Base-by-base conservation (phyloP, 1,140 invertebrate species). In the Tribolium madens region DNA sequence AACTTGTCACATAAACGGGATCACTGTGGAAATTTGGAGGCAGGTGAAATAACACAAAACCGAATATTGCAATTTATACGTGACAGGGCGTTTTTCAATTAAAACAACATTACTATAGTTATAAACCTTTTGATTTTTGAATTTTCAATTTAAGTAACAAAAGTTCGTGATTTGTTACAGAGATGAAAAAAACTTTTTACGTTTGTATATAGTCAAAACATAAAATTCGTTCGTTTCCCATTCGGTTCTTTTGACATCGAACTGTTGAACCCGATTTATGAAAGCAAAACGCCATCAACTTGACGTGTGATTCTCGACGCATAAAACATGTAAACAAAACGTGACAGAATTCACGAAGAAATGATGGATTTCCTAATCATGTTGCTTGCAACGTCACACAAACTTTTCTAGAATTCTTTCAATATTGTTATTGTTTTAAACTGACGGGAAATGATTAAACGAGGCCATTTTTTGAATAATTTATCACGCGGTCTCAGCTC, bases 301-400 rank as follows among this genome's bases (percentile, higher is more conserved):
- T 33, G 57, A 64, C 57, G 57, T 64, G 57, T 64, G 57, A 64
- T 64, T 26, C 57, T 21, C 18, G 31, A 26, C 57, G 57, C 57
- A 64, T 64, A 64, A 64, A 64, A 64, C 26, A 64, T 64, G 57
- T 64, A 64, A 64, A 64, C 57, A 64, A 26, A 31, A 64, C 57
- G 57, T 64, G 57, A 64, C 57, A 64, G 57, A 64, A 64, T 64
- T 64, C 57, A 33, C 52, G 26, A 64, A 21, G 57, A 64, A 64
- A 64, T 64, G 57, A 64, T 64, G 57, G 57, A 64, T 64, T 64
- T 64, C 57, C 57, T 64, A 64, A 64, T 64, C 57, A 33, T 26
- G 14, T 57, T 18, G 14, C 14, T 21, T 15, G 14, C 48, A 17
- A 50, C 48, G 48, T 50, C 48, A 50, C 48, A 17, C 48, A 17